Base-by-base conservation (phyloP, 2,888 invertebrate species). In the Yponomeuta sedellus region DNA sequence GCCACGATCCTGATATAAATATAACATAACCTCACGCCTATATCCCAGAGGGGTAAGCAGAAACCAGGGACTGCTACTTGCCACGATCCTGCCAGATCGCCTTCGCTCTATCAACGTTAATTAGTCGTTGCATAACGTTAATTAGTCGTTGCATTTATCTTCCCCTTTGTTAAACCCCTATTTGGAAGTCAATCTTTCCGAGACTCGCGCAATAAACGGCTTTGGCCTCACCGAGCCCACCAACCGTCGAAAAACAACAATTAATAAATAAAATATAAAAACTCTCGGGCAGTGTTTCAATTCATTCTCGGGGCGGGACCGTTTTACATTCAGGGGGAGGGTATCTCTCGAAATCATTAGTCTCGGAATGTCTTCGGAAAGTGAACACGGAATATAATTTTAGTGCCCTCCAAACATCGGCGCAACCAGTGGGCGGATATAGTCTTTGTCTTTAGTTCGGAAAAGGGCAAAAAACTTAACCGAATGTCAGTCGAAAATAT, bases 261-360 rank as follows among this genome's bases (percentile, higher is more conserved):
- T 88, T 88, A 89, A 89, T 82, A 82, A 83, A 83, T 83, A 82
- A n/a, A 77, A 81, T 87, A 81, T 87, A 85, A 82, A 82, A 77
- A 74, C 69, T 70, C 71, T 76, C 73, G 72, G 79, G 76, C 87
- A 82, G 87, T 88, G 88, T 90, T 90, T 91, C 90, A 90, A 88
- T 89, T 89, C 88, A 88, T 88, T 88, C 79, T 74, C 71, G 79
- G 85, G 91, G 91, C 90, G 91, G 88, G 73, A 85, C 82, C 86
- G 81, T 77, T 89, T 89, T 88, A 90, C 88, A 91, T 91, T 91
- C 88, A 91, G 83, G 88, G 91, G 91, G 91, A 88, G 91, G 91
- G 72, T 88, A 86, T 85, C 77, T 84, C 75, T 88, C 87, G 76
- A 85, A 91, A 90, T 91, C 90, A 91, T 91, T 91, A 91, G 88